These are phyloP conservation scores for Mirounga angustirostris DNA, from an alignment of 2,113 vertebrate species.

Conservation along the genomic window DNA sequence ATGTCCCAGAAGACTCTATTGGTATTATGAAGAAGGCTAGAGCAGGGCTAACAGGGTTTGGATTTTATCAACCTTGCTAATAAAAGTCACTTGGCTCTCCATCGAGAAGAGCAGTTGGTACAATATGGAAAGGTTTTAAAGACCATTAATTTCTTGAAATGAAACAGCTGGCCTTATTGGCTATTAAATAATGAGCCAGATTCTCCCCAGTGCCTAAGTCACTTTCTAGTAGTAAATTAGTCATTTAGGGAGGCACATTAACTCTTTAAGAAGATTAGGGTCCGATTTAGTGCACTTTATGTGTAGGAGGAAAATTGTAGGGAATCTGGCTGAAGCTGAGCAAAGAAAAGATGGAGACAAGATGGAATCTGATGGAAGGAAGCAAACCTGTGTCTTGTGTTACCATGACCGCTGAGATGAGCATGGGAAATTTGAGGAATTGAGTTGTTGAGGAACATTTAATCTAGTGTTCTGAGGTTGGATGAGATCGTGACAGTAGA, in stretches of 20 bases:
- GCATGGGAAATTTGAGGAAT: not conserved
- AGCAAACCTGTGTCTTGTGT: not conserved
- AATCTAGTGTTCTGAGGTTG: not conserved
- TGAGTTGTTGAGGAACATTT: not conserved
- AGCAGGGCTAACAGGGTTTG: constrained; percentile 73
- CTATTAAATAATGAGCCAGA: constrained; percentile 86
- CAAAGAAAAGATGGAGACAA: not conserved
- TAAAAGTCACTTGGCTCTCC: constrained; percentile 86
- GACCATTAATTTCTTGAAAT: constrained; percentile 90
- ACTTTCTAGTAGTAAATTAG: constrained; percentile 83
- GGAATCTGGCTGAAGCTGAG: constrained; percentile 25
- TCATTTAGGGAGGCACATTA: constrained; percentile 79
- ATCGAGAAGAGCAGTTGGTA: constrained; percentile 84
- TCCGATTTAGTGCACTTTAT: constrained; percentile 63
- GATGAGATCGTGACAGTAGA: not conserved
- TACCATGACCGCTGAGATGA: not conserved
- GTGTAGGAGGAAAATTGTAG: constrained; percentile 35
- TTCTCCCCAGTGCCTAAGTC: constrained; percentile 81
- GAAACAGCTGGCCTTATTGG: constrained; percentile 87
- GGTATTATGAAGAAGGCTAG: constrained; percentile 75
- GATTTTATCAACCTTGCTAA: constrained; percentile 86
- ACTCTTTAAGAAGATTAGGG: constrained; percentile 82
- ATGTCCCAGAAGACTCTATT: constrained; percentile 84
- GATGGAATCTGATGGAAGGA: not conserved
- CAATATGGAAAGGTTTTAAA: constrained; percentile 89